These are phyloP conservation scores for Acanthococcus lagerstroemiae DNA, from an alignment of 2,888 invertebrate genomes.

Conservation along the genomic window DNA sequence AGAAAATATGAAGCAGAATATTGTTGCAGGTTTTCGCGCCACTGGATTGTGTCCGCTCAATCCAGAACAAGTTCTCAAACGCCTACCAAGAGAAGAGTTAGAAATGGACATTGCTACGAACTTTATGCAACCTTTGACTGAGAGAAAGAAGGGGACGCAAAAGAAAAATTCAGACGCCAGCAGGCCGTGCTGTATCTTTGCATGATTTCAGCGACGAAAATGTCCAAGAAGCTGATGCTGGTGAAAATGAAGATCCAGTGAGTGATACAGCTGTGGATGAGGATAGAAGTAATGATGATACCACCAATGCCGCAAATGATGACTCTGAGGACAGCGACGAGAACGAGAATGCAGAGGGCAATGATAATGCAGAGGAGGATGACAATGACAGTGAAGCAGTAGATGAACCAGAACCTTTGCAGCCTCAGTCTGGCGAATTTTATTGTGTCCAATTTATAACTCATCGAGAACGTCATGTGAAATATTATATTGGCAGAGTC, in stretches of 20 bases:
- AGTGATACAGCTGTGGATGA: neutral
- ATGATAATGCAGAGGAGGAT: too few relatives aligned
- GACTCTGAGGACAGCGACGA: too few relatives aligned
- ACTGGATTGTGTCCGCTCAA: neutral
- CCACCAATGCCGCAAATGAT: too few relatives aligned
- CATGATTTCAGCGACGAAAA: neutral
- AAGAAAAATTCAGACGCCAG: neutral
- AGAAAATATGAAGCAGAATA: neutral
- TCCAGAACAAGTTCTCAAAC: neutral
- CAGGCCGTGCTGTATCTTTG: neutral
- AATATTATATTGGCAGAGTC: too few relatives aligned
- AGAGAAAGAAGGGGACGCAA: neutral
- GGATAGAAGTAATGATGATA: too few relatives aligned
- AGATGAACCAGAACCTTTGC: too few relatives aligned
- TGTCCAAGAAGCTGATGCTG: neutral
- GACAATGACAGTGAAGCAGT: too few relatives aligned
- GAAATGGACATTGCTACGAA: neutral
- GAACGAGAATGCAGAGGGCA: too few relatives aligned
- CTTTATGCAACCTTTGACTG: neutral
- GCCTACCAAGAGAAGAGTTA: neutral
- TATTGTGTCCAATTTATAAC: neutral
- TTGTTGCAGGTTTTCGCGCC: neutral
- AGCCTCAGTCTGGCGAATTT: too few relatives aligned
- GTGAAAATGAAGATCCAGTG: neutral
- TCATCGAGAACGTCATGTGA: too few relatives aligned